A percentile compares a stretch with the other conserved stretches of the same genome.
phyloP scores from a whole-genome alignment of 2,888 invertebrate genomes.

The Tenthredo notha region DNA sequence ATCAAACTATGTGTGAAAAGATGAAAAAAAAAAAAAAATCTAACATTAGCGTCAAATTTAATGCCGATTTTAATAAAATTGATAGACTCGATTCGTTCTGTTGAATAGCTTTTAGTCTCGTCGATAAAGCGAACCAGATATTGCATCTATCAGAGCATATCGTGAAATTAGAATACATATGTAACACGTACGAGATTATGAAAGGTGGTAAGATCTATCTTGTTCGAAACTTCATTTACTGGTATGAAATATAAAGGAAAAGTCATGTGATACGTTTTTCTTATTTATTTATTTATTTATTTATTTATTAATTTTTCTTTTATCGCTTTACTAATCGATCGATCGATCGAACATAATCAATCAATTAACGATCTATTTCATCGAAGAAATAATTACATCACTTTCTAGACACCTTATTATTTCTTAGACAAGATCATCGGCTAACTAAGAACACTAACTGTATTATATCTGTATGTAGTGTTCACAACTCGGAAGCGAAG shows the following conservation, averaged over 20 bases:
- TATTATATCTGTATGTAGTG: constrained; percentile 28
- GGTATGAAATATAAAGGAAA: not conserved
- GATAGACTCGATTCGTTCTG: not conserved
- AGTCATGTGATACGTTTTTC: not conserved
- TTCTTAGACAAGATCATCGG: not conserved
- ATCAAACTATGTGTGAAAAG: not conserved
- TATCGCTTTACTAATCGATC: not conserved
- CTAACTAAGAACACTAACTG: constrained; percentile 16
- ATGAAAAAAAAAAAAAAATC: not conserved
- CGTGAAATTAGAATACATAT: not conserved
- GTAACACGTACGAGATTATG: not conserved
- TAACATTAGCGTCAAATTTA: no score
- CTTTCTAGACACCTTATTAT: not conserved
- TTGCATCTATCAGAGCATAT: not conserved
- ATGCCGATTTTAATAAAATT: not conserved
- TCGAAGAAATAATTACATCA: not conserved
- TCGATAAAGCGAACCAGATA: not conserved
- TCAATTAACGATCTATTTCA: not conserved
- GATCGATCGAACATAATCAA: not conserved
- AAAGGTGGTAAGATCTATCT: not conserved
- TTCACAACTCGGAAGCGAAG: constrained; percentile 35
- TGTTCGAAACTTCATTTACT: not conserved
- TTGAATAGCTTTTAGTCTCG: not conserved
- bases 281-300: not conserved
- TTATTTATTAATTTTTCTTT: no score